Evolutionary conservation across 2,888 invertebrate species (phyloP), one percentile per base, ranked within the genome.

Genomic region (Limnephilus rhombicus): DNA sequence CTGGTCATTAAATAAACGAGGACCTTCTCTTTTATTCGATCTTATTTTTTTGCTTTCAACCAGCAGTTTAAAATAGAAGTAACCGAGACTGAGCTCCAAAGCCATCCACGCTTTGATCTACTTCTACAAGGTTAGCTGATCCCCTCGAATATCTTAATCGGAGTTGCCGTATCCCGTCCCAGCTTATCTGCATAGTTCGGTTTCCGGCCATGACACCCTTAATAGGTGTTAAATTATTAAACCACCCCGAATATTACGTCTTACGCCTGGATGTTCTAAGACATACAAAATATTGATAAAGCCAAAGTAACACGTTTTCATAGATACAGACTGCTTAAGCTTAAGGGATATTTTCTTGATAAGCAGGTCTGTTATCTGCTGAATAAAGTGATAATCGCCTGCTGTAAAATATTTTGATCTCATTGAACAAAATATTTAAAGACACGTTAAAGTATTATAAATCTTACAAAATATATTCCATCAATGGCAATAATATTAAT

Each of bases 191-290:
- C 68, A n/a, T n/a, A 68, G 68, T 24, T 68, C 68, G 45, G 86
- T 86, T 86, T 86, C 29, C 45, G 45, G n/a, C 45, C 86, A n/a
- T 29, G n/a, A 45, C 86, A 86, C 29, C 49, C 29, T 49, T 29
- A 86, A 29, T 86, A n/a, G 41, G 86, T 49, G 86, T 45, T 86
- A 24, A 86, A 86, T 86, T 86, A 86, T 86, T 49, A n/a, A 86
- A 86, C n/a, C n/a, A 24, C 18, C n/a, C 41, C n/a, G 7, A 85
- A 85, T 45, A 41, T 85, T 24, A 7, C 24, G 68, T 7, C 18
- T 68, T 68, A 18, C 18, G 24, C 68, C 24, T 5, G 24, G 18
- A 68, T 68, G 4, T 68, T 68, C 68, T 24, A 68, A 68, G 7
- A 24, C 68, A 1, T 49, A 68, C 18, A 18, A 18, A 53, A 18